These are phyloP conservation scores for Brachionus rotundiformis DNA, from an alignment of 1,140 invertebrate genomes.

Conservation along the genomic window DNA sequence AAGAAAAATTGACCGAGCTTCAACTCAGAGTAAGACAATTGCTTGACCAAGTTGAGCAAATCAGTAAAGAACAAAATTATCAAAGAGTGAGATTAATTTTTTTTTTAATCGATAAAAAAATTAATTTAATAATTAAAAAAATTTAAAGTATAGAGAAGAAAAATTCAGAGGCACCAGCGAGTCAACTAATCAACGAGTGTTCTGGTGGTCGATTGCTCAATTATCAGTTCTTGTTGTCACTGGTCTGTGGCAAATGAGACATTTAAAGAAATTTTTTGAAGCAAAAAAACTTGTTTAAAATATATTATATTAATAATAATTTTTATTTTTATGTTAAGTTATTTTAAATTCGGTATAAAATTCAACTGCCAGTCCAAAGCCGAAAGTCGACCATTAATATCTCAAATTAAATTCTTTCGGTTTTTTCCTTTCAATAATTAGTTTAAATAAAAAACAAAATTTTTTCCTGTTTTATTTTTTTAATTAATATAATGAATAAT, in stretches of 20 bases:
- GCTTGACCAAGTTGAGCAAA: conserved; percentile 96
- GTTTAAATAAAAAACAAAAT: background rate
- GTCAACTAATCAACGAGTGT: conserved; percentile 90
- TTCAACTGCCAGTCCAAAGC: conserved; percentile 1
- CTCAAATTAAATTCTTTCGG: too few relatives aligned
- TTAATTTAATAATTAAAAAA: too few relatives aligned
- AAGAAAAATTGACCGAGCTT: conserved; percentile 93
- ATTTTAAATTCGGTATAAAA: conserved; percentile 33
- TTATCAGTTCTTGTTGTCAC: conserved; percentile 83
- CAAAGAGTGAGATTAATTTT: conserved; percentile 75
- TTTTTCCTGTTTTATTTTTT: background rate
- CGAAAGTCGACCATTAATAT: background rate
- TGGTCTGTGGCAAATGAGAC: conserved; percentile 98
- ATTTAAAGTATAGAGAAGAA: conserved; percentile 89
- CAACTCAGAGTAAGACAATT: conserved; percentile 92
- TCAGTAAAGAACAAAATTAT: conserved; percentile 99
- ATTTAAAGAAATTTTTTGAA: conserved; percentile 98
- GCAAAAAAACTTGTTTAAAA: conserved; percentile 95
- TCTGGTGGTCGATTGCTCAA: conserved; percentile 87
- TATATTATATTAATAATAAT: background rate
- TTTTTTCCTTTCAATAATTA: background rate
- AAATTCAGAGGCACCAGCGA: conserved; percentile 94
- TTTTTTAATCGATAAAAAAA: background rate
- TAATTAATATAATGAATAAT: too few relatives aligned
- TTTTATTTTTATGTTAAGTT: conserved; percentile 17